A percentile compares a stretch with the other conserved stretches of the same genome.
Conservation (phyloP, 2,797 vertebrate species). For the Loris lydekkerianus region DNA sequence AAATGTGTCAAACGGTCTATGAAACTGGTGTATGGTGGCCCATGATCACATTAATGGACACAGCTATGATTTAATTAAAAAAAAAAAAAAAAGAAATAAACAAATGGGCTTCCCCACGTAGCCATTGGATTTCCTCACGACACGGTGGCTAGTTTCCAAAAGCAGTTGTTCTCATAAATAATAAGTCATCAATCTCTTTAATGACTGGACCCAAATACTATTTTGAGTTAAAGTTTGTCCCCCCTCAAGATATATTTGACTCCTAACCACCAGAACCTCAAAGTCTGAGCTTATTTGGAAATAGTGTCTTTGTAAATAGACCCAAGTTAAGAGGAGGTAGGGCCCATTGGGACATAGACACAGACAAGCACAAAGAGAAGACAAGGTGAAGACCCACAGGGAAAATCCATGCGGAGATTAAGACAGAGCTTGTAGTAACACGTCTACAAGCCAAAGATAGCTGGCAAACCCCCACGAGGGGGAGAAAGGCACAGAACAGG, state of each 20-base stretch:
- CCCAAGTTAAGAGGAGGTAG: not conserved
- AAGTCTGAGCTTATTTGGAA: not conserved
- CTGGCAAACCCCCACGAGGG: too few relatives aligned
- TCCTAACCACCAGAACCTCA: not conserved
- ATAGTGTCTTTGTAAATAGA: not conserved
- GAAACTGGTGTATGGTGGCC: too few relatives aligned
- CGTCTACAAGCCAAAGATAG: not conserved
- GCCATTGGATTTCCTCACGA: not conserved
- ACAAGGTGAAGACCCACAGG: not conserved
- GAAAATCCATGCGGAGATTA: not conserved
- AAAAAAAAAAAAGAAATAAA: not conserved
- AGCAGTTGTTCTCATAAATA: not conserved
- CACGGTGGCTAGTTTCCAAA: not conserved
- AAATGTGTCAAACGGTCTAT: too few relatives aligned
- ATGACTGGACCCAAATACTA: not conserved
- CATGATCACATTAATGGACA: too few relatives aligned
- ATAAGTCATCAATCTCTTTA: not conserved
- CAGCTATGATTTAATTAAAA: too few relatives aligned
- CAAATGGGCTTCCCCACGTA: not conserved
- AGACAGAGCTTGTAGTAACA: not conserved
- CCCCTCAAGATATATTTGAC: too few relatives aligned
- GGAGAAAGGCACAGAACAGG: fast-evolving
- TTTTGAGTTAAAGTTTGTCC: not conserved
- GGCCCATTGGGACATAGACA: not conserved
- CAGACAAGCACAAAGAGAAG: fast-evolving